Evolutionary conservation across 2,113 vertebrate species (phyloP).

Genomic region (Hemibagrus wyckioides): DNA sequence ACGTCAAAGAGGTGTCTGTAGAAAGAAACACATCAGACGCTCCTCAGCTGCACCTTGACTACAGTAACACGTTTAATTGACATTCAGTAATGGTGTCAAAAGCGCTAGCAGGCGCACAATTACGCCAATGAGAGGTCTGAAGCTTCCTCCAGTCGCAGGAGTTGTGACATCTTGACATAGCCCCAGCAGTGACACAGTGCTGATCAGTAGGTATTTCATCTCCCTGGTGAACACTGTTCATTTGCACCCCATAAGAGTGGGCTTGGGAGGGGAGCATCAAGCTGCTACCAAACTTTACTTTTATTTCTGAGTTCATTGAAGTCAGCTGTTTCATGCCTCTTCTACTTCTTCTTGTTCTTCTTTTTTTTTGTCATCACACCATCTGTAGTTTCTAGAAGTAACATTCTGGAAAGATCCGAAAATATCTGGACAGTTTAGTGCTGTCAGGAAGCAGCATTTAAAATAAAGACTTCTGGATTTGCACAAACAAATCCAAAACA

Average conservation of each 20-base stretch:
- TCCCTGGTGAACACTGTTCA: conserved; percentile 64
- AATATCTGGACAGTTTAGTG: conserved; percentile 1
- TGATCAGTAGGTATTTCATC: conserved; percentile 54
- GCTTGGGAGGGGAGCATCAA: conserved; percentile 60
- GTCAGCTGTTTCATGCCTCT: conserved; percentile 60
- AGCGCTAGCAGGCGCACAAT: conserved; percentile 59
- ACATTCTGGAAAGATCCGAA: not conserved
- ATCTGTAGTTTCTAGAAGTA: conserved; percentile 14
- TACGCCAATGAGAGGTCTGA: conserved; percentile 40
- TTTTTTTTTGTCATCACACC: conserved; percentile 31
- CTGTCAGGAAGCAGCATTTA: no score
- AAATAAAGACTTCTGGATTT: no score
- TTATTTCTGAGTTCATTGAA: conserved; percentile 58
- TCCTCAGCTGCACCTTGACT: conserved; percentile 54
- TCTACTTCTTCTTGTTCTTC: conserved; percentile 58
- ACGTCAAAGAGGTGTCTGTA: conserved; percentile 8
- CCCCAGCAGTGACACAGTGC: conserved; percentile 44
- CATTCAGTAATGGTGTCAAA: conserved; percentile 69
- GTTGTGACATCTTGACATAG: conserved; percentile 52
- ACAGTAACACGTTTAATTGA: conserved; percentile 66
- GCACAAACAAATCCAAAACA: no score
- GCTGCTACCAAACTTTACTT: conserved; percentile 54
- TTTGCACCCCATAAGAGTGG: conserved; percentile 72
- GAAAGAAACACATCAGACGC: conserved; percentile 50
- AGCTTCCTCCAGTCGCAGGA: conserved; percentile 40